These are phyloP conservation scores for Euplagia quadripunctaria DNA, from an alignment of 2,888 invertebrate species.

Conservation along the genomic window DNA sequence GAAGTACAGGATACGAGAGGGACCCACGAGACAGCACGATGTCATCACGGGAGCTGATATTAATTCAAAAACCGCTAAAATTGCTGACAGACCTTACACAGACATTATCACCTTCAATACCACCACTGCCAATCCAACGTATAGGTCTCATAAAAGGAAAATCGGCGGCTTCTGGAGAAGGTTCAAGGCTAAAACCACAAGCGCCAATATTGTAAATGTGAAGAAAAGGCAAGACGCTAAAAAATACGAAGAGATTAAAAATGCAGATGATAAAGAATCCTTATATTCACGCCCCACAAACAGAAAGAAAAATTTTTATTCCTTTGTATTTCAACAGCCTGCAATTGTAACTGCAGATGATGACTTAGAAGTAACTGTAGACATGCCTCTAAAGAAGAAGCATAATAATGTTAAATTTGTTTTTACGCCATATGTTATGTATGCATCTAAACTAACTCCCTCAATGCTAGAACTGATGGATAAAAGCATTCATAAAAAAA, in stretches of 20 bases:
- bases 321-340: background rate
- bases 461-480: background rate
- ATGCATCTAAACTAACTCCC: background rate
- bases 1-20: constrained; percentile 39
- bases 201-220: background rate
- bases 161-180: constrained; percentile 51
- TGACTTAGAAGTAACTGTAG: background rate
- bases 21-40: background rate
- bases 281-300: background rate
- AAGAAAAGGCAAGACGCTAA: constrained; percentile 6
- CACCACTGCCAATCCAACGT: background rate
- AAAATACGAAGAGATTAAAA: constrained; percentile 19
- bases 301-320: background rate
- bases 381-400: constrained; percentile 16
- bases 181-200: constrained; percentile 40
- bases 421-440: constrained; percentile 9
- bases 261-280: background rate
- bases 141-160: constrained; percentile 13
- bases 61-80: constrained; percentile 4
- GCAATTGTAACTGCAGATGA: background rate
- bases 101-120: constrained; percentile 3
- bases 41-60: background rate
- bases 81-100: background rate
- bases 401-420: constrained; percentile 23
- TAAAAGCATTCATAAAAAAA: background rate